Evolutionary conservation across 2,797 vertebrate genomes (phyloP).

Genomic region (Ciconia nigra): DNA sequence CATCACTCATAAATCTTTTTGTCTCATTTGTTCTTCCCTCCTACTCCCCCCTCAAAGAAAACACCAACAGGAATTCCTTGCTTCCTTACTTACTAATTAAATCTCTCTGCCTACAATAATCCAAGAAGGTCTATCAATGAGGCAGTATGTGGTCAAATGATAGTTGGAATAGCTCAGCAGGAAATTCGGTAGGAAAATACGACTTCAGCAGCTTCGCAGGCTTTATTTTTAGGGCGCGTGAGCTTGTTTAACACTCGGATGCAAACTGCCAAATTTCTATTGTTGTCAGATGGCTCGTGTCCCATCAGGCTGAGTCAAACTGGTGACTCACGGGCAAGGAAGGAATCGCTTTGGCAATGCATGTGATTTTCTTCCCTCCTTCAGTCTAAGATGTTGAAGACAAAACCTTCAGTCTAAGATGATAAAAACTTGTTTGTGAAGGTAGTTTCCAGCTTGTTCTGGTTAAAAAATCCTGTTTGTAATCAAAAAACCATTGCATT

Average conservation of each 20-base stretch:
- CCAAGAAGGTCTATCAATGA: neutral
- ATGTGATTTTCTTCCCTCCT: neutral
- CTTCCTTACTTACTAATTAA: constrained; percentile 69
- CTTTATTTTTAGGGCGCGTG: constrained; percentile 46
- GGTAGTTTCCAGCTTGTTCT: neutral
- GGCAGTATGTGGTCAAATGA: neutral
- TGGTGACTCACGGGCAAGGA: neutral
- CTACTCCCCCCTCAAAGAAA: neutral
- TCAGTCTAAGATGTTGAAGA: neutral
- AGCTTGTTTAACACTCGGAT: neutral
- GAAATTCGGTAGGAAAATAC: constrained; percentile 60
- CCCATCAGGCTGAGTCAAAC: neutral
- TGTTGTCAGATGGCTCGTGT: constrained; percentile 36
- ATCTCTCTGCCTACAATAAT: constrained; percentile 13
- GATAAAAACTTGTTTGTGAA: neutral
- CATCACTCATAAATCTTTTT: constrained; percentile 8
- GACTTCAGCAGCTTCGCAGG: constrained; percentile 35
- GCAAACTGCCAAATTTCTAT: neutral
- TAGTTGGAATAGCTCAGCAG: constrained; percentile 8
- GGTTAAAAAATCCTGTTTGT: neutral
- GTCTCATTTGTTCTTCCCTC: constrained; percentile 45
- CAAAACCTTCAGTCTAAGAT: neutral
- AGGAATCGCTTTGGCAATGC: neutral
- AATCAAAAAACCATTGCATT: accelerated
- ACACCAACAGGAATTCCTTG: constrained; percentile 63